Evolutionary conservation across 2,113 vertebrate genomes (phyloP).

Genomic region (Anser cygnoides): DNA sequence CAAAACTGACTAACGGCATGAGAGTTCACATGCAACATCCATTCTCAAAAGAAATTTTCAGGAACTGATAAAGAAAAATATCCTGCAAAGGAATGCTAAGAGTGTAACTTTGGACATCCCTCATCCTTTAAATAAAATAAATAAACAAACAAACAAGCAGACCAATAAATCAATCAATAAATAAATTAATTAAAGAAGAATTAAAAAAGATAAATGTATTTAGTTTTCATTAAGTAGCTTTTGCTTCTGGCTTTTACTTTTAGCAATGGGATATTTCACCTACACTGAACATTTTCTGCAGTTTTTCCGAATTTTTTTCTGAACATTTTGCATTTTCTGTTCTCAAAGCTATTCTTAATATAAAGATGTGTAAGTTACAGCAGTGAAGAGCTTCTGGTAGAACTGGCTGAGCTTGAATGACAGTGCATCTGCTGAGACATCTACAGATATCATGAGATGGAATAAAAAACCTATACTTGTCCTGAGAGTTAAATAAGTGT

Average conservation of each 20-base stretch:
- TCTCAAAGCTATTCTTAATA: not conserved
- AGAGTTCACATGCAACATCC: not conserved
- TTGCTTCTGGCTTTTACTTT: not conserved
- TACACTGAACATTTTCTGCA: not conserved
- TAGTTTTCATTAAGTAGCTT: not conserved
- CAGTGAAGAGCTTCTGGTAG: not conserved
- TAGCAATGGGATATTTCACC: not conserved
- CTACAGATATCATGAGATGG: not conserved
- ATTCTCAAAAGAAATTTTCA: not conserved
- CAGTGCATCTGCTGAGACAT: not conserved
- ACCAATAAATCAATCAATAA: not conserved
- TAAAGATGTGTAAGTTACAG: not conserved
- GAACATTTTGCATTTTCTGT: not conserved
- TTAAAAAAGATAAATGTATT: not conserved
- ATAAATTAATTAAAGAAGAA: not conserved
- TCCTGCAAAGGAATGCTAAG: not conserved
- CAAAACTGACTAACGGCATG: not conserved
- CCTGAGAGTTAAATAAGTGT: not conserved
- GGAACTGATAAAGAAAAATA: not conserved
- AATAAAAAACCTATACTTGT: not conserved
- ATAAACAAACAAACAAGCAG: not conserved
- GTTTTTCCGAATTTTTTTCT: not conserved
- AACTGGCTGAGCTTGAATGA: not conserved
- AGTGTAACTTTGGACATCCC: not conserved
- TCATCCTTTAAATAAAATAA: not conserved